phyloP scores from a whole-genome alignment of 2,888 invertebrate species.

The Galeopsomyia nigrocyanea region DNA sequence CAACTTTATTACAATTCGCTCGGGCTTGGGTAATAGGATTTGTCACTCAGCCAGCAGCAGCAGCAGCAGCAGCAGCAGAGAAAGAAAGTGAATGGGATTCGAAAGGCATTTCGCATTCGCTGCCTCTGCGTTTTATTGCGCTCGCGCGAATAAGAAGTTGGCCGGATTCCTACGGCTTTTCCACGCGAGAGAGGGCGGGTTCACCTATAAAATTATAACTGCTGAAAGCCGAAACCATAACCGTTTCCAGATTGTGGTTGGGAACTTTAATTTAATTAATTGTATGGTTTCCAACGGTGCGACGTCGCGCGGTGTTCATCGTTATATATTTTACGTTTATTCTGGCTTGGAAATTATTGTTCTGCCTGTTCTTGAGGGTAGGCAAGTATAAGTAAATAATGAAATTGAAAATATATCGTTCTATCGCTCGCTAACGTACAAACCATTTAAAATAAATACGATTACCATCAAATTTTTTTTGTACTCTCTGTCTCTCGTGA shows the following conservation, averaged over 20 bases:
- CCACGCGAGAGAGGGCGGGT: conserved; percentile 1
- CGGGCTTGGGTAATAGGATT: conserved; percentile 50
- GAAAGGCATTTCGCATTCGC: conserved; percentile 53
- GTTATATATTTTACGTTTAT: too few species aligned
- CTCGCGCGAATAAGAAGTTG: conserved; percentile 45
- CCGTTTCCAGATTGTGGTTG: conserved; percentile 16
- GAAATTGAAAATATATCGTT: too few species aligned
- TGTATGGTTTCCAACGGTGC: too few species aligned
- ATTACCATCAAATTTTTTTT: too few species aligned
- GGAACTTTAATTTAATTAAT: conserved; percentile 9
- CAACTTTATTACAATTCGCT: conserved; percentile 52
- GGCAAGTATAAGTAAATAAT: too few species aligned
- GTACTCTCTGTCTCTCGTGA: too few species aligned
- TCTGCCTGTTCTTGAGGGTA: too few species aligned
- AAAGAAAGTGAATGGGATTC: conserved; percentile 38
- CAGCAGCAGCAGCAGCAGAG: background rate
- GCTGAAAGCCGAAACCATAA: conserved; percentile 47
- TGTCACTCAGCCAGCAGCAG: conserved; percentile 45
- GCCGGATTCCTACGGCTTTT: conserved; percentile 40
- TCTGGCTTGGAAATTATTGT: too few species aligned
- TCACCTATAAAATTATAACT: conserved; percentile 42
- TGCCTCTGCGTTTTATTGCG: conserved; percentile 54
- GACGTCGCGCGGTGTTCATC: too few species aligned
- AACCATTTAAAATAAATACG: too few species aligned
- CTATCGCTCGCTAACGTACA: too few species aligned